Base-by-base conservation (phyloP, 2,113 vertebrate genomes). In the Bungarus multicinctus region DNA sequence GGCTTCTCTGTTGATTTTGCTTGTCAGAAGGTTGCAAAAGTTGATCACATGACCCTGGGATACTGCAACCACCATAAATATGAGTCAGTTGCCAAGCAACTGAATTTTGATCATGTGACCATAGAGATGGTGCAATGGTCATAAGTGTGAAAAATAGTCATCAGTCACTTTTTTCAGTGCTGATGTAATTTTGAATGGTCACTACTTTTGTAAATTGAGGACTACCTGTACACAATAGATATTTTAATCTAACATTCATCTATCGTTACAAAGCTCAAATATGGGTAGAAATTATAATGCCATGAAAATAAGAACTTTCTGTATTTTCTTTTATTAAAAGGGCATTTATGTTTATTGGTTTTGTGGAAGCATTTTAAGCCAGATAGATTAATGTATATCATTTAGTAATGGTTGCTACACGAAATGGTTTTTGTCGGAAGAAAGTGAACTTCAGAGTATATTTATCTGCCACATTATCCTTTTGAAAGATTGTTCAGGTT, bases 381-480 rank as follows among this genome's bases (percentile, higher is more conserved):
- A 94, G 45, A 88, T 54, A 45, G 0, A 50, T 74, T 74, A 54
- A 92, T 53, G 50, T 27, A 58, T 39, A 47, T 60, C n/a, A 85
- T 58, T 74, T 54, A 39, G 45, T 92, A 34, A 47, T 81, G 2
- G 94, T 94, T 94, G 87, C 57, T 91, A 91, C 93, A 85, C 93
- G 64, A 87, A 90, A 94, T 47, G 91, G 81, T 95, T 94, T 92
- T 39, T 58, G 53, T 91, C 85, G 91, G 94, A 90, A 60, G 18
- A 53, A 95, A 95, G 88, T 95, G 0, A 92, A 93, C 93, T 95
- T 96, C 94, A 93, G 89, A 74, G 50, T 90, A 60, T 81, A 0
- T 91, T 93, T 94, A 55, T 85, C 93, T 58, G 50, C 92, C 90
- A 58, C 45, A 89, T 86, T 39, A 93, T 93, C 91, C 92, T 88